phyloP scores from a whole-genome alignment of 2,888 invertebrate species.

The Ectemnius lituratus region DNA sequence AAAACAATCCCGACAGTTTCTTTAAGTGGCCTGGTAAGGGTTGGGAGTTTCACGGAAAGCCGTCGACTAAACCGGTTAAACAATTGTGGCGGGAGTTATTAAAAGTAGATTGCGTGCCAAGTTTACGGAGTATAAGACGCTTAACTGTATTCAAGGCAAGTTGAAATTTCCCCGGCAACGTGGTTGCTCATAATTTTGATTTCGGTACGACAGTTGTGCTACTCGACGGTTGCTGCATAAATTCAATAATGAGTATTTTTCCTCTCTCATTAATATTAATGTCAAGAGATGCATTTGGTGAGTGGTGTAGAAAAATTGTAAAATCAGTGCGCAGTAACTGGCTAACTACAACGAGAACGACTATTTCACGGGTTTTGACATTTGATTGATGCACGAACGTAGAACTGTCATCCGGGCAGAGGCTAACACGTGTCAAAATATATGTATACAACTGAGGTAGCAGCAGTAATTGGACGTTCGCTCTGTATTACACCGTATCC shows the following conservation, averaged over 20 bases:
- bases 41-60: no score
- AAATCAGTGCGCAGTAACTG: constrained; percentile 36
- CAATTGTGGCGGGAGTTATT: no score
- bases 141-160: no score
- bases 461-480: constrained; percentile 54
- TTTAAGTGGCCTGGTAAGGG: no score
- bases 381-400: constrained; percentile 35
- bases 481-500: constrained; percentile 57
- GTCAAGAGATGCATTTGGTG: not conserved
- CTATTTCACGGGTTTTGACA: constrained; percentile 36
- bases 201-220: no score
- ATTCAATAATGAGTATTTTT: not conserved
- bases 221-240: not conserved
- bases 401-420: constrained; percentile 15
- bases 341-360: constrained; percentile 39
- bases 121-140: no score
- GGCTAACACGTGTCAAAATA: constrained; percentile 53
- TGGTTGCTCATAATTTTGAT: no score
- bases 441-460: constrained; percentile 34
- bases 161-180: no score
- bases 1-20: no score
- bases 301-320: not conserved
- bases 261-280: no score
- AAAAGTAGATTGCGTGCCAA: no score
- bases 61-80: no score